Base-by-base conservation (phyloP, 2,888 invertebrate species). In the Athalia cordata region DNA sequence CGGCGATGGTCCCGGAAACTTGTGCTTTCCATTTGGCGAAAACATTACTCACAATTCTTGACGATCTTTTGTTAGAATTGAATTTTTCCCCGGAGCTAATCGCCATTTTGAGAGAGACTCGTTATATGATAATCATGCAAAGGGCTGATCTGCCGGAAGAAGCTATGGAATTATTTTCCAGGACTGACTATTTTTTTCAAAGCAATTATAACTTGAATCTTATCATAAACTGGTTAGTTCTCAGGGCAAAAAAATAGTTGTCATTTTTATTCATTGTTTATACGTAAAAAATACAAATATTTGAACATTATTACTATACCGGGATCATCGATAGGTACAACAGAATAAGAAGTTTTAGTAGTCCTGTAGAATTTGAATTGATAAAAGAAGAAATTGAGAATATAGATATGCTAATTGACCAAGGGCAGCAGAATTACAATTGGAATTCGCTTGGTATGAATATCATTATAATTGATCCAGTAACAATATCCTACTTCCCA, bases 361-460 rank as follows among this genome's bases (percentile, higher is more conserved):
- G 95, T 67, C 92, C 93, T 77, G 95, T 95, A 0, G 98, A 98
- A 90, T 94, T 93, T 79, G 93, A 94, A 29, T 92, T 98, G 57
- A 94, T 98, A 77, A 92, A 93, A 83, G 92, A 93, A 76, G 96
- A 98, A 89, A 92, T 98, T 80, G 91, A 92, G 1, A 92, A 92
- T n/a, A 95, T 98, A 76, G 96, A 98, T 87, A 85, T 89, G 0
- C 90, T 94, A 75, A 92, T 98, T 79, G 92, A 94, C 67, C 91
- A 93, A 7, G 94, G 96, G 0, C 94, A 96, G 77, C 91, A 92
- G 52, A 92, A 93, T 49, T 92, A 96, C 65, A 95, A 94, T 77
- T 98, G 98, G 98, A 94, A 94, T 81, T 94, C 94, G 79, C 94
- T 95, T 85, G 95, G 97, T 97, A 90, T 91, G 92, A 87, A 78